Evolutionary conservation across 2,888 invertebrate species (phyloP), one percentile per base, ranked within the genome.

Genomic region (Nebria brevicollis): DNA sequence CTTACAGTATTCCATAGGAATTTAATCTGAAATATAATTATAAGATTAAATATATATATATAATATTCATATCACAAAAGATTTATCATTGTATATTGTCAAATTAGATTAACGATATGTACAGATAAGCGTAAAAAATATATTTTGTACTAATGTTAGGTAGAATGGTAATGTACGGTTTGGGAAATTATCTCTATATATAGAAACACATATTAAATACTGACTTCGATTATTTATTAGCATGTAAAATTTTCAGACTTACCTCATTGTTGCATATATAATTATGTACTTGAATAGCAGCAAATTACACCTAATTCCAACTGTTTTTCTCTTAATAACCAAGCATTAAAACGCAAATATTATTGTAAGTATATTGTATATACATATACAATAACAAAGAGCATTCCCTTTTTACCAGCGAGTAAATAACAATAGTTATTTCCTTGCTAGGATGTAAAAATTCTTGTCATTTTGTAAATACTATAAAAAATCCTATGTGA

Each of bases 71-170:
- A 75, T 75, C 75, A 15, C 26, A 65, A 54, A 15, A 75, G 66
- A 75, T 75, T 66, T 75, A 65, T 75, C 75, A 75, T 75, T 75
- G 66, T 75, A 34, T 34, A 6, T 64, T 20, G 75, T 75, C 66
- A 75, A 34, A n/a, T 13, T 26, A 65, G 75, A 75, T 66, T 75
- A 75, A 75, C 70, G 64, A 42, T 41, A 43, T 43, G 26, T 15
- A 10, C 41, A 54, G 34, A 11, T 10, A 70, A 54, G 8, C 54
- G 54, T 7, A 54, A 13, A 54, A 54, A 13, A 6, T 2, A 54
- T 11, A 54, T 11, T 11, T 54, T 11, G 13, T 54, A 54, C 8
- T 54, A 54, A 54, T 5, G 54, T 54, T 54, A 54, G 54, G 54
- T 7, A 34, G 34, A 7, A 11, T 54, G 7, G 8, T 54, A 54